These are phyloP conservation scores for Drosophila azteca DNA, from an alignment of 1,140 invertebrate species.

Conservation along the genomic window DNA sequence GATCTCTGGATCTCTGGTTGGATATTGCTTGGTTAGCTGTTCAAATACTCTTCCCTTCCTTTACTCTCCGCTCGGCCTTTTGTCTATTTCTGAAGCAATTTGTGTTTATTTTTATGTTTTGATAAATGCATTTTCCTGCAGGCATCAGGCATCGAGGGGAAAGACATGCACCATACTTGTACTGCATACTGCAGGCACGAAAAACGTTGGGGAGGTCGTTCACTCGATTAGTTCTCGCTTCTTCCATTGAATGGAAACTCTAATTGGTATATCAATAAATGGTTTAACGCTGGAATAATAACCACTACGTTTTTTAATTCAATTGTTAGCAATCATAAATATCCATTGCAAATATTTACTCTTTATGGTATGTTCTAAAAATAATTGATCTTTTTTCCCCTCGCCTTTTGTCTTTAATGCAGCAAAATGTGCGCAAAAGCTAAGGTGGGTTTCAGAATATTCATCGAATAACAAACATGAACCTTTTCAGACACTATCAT, in stretches of 20 bases:
- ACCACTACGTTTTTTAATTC: too few relatives aligned
- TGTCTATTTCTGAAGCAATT: conserved; percentile 78
- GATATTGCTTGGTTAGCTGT: conserved; percentile 63
- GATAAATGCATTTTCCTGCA: conserved; percentile 75
- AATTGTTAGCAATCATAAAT: too few relatives aligned
- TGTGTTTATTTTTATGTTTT: conserved; percentile 82
- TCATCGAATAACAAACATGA: too few relatives aligned
- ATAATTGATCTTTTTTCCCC: too few relatives aligned
- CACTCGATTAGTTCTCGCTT: conserved; percentile 33
- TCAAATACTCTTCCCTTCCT: conserved; percentile 53
- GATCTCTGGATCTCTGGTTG: conserved; percentile 39
- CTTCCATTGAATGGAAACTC: conserved; percentile 42
- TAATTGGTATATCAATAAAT: conserved; percentile 54
- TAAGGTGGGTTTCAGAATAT: neutral
- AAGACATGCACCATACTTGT: too few relatives aligned
- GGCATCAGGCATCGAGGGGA: neutral
- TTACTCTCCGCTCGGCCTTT: conserved; percentile 27
- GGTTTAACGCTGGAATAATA: conserved; percentile 20
- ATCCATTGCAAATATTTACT: too few relatives aligned
- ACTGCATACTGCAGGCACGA: too few relatives aligned
- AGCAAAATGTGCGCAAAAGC: neutral
- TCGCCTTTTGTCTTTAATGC: neutral
- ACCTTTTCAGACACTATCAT: too few relatives aligned
- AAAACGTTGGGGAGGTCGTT: conserved; percentile 68
- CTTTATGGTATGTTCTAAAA: too few relatives aligned